A percentile compares a stretch with the other conserved stretches of the same genome.
phyloP scores from a whole-genome alignment of 2,888 invertebrate species.

The Agelastica alni region DNA sequence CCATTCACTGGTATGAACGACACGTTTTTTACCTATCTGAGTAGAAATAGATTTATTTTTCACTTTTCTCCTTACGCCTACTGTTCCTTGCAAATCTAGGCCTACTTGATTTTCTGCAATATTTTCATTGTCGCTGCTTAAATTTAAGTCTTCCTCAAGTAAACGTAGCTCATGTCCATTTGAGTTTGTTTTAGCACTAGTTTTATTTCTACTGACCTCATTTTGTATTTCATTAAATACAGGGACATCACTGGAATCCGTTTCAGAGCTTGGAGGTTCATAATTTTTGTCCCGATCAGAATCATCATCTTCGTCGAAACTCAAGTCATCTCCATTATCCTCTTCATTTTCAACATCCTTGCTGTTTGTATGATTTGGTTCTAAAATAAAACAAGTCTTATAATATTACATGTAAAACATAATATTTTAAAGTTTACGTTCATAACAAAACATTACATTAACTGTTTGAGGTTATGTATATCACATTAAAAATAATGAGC shows the following conservation, averaged over 20 bases:
- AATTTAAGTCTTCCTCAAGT: no score
- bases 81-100: conserved; percentile 15
- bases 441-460: no score
- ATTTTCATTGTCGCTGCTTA: conserved; percentile 16
- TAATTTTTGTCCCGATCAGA: conserved; percentile 5
- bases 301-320: conserved; percentile 4
- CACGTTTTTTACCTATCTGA: conserved; percentile 14
- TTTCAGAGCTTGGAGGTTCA: conserved; percentile 5
- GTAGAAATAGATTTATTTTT: conserved; percentile 15
- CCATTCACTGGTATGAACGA: conserved; percentile 15
- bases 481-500: no score
- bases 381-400: no score
- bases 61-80: conserved; percentile 15
- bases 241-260: conserved; percentile 5
- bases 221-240: conserved; percentile 2
- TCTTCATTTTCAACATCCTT: conserved; percentile 6
- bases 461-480: no score
- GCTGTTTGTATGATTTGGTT: conserved; percentile 4
- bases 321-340: conserved; percentile 6
- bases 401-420: no score
- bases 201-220: conserved; percentile 3
- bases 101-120: conserved; percentile 13
- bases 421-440: no score
- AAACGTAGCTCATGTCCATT: no score
- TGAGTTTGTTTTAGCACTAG: no score